Percentiles rank a stretch among this genome's conserved stretches.
phyloP scores from a whole-genome alignment of 1,140 invertebrate species.

The Procambarus virginalis region DNA sequence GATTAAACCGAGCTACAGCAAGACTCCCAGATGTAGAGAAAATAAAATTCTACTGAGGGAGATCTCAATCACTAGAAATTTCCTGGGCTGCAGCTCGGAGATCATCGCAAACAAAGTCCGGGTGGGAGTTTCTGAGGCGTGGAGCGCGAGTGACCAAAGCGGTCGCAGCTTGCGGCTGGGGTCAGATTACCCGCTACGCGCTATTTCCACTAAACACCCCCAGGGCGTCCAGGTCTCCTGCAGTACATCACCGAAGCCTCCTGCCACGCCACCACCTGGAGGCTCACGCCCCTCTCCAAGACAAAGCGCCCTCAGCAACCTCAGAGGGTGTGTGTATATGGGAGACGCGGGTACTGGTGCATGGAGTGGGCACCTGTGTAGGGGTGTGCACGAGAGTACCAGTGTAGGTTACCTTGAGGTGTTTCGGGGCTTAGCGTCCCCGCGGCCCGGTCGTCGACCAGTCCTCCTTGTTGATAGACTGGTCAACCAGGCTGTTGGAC shows the following conservation, averaged over 20 bases:
- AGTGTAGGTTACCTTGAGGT: too few species aligned
- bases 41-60: not conserved
- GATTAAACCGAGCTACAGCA: not conserved
- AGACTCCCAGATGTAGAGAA: too few species aligned
- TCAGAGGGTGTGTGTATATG: not conserved
- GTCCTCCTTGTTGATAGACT: too few species aligned
- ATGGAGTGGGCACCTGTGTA: too few species aligned
- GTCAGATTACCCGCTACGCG: not conserved
- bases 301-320: not conserved
- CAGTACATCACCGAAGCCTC: not conserved
- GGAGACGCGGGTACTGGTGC: not conserved
- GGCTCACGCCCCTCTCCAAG: not conserved
- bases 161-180: not conserved
- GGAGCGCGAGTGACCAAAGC: not conserved
- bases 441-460: too few species aligned
- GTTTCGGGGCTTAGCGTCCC: too few species aligned
- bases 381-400: too few species aligned
- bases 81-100: not conserved
- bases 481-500: too few species aligned
- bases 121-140: not conserved
- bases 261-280: not conserved
- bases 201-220: conserved; percentile 5
- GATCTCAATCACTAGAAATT: not conserved
- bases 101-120: not conserved
- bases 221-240: not conserved